Base-by-base conservation (phyloP, 2,888 invertebrate species). In the Leptopilina syphax region DNA sequence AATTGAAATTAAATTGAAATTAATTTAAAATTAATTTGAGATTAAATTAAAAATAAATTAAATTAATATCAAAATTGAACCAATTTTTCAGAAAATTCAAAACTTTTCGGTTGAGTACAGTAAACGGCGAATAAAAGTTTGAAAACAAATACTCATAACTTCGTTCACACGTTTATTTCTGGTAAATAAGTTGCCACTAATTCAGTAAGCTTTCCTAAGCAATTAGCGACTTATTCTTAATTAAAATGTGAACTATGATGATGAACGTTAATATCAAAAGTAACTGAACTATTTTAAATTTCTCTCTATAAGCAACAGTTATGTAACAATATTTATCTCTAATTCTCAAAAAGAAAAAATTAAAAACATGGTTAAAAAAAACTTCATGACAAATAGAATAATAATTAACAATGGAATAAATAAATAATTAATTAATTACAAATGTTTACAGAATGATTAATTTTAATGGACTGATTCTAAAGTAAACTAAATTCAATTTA, bases 211-310 rank as follows among this genome's bases (percentile, higher is more conserved):
- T 68, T 76, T 60, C 47, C 66, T 41, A 27, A 68, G 77, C 70
- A 79, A 79, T 79, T 79, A 79, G 79, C 79, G 27, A 34, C 47
- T 50, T 65, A 44, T 79, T 79, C 76, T 67, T 79, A 79, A 79
- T 77, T 68, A 18, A 77, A 76, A 47, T 44, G 73, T 27, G 65
- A 65, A 8, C 24, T 6, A 4, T 65, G 65, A 8, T n/a, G 65
- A 65, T 24, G 12, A 65, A 65, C 27, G 27, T 65, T 65, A 65
- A 27, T 18, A 9, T 65, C 65, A 18, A 65, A 24, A 10, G 10
- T 27, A 65, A 18, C n/a, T 60, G 18, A 60, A 60, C 60, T 60
- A 7, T 60, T 60, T 60, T 60, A 13, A 12, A 57, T 12, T 57
- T 57, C 1, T 12, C 12, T 57, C 27, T 27, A 27, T 27, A 27